Conservation (phyloP, 2,888 invertebrate genomes). For the Lycophotia porphyrea region DNA sequence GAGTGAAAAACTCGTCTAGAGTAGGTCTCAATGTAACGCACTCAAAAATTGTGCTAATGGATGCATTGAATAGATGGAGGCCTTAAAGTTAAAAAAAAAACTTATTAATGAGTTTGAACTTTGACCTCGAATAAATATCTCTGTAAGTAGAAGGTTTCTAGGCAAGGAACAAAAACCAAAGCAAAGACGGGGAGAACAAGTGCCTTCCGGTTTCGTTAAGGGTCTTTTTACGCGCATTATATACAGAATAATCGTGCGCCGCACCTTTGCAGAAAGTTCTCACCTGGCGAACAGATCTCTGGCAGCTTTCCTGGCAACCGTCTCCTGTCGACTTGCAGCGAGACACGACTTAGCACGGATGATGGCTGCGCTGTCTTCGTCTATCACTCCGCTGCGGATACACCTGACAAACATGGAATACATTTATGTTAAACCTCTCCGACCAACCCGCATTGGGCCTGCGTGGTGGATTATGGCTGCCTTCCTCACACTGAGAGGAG, state of each 20-base stretch:
- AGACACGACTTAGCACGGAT: slow-evolving; percentile 92
- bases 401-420: slow-evolving; percentile 86
- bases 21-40: too few species aligned
- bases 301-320: slow-evolving; percentile 96
- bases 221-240: too few species aligned
- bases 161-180: too few species aligned
- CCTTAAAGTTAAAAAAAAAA: too few species aligned
- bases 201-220: too few species aligned
- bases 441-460: neutral
- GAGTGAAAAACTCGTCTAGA: too few species aligned
- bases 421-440: neutral
- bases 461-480: neutral
- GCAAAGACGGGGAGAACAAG: too few species aligned
- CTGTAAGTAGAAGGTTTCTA: too few species aligned
- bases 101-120: too few species aligned
- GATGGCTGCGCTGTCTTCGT: slow-evolving; percentile 87
- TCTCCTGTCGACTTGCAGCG: slow-evolving; percentile 96
- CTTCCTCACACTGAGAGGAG: neutral
- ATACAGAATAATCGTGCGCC: neutral
- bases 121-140: too few species aligned
- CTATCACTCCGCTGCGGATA: slow-evolving; percentile 91
- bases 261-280: neutral
- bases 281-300: slow-evolving; percentile 96
- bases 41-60: too few species aligned
- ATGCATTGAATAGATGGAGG: too few species aligned